Evolutionary conservation across 2,888 invertebrate genomes (phyloP).

Genomic region (Tachina lurida): DNA sequence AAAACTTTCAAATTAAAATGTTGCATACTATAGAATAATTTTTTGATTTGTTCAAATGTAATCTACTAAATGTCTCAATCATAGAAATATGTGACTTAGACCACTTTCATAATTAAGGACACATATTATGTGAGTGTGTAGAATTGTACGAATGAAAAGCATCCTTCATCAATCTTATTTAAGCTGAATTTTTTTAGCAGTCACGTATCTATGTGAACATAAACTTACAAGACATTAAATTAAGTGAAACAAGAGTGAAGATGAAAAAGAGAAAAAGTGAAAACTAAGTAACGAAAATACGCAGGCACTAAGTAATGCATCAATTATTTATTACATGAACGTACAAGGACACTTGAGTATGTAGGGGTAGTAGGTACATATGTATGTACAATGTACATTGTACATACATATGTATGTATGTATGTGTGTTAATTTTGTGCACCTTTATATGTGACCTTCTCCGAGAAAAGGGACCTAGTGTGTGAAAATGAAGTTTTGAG

Average conservation of each 20-base stretch:
- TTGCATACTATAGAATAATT: no score
- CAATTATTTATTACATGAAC: slow-evolving; percentile 62
- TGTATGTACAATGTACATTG: no score
- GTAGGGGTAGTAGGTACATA: background rate
- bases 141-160: background rate
- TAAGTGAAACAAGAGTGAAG: slow-evolving; percentile 64
- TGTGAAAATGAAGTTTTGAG: no score
- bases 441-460: no score
- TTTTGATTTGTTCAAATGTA: no score
- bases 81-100: no score
- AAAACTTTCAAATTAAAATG: no score
- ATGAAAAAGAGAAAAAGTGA: slow-evolving; percentile 14
- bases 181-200: slow-evolving; percentile 63
- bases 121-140: background rate
- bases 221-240: slow-evolving; percentile 71
- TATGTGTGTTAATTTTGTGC: no score
- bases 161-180: slow-evolving; percentile 68
- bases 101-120: no score
- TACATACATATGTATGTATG: no score
- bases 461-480: no score
- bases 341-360: background rate
- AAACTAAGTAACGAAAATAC: slow-evolving; percentile 52
- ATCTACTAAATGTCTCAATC: no score
- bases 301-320: slow-evolving; percentile 65
- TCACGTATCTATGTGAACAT: slow-evolving; percentile 70